phyloP scores from a whole-genome alignment of 2,888 invertebrate species.

The Galeopsomyia nigrocyanea region DNA sequence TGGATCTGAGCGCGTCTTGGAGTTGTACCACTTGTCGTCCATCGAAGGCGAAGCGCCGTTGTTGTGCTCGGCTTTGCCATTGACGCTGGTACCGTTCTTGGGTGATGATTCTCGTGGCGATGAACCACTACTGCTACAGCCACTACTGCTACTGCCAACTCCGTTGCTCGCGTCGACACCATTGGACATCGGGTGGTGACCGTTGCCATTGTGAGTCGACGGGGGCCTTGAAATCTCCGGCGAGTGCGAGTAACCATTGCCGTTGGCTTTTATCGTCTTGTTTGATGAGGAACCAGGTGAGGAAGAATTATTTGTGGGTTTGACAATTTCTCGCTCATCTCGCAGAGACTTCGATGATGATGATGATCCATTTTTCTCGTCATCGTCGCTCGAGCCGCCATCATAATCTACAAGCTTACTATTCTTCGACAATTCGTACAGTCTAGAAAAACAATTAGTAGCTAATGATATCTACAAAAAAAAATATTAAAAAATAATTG shows the following conservation, averaged over 20 bases:
- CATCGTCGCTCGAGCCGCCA: conserved; percentile 64
- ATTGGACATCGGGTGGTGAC: conserved; percentile 26
- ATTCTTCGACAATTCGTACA: conserved; percentile 55
- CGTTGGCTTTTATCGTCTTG: conserved; percentile 21
- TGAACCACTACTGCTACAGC: conserved; percentile 25
- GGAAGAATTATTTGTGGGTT: conserved; percentile 38
- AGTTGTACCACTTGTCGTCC: conserved; percentile 59
- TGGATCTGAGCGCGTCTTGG: conserved; percentile 42
- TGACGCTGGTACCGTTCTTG: conserved; percentile 23
- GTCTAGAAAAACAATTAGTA: conserved; percentile 25
- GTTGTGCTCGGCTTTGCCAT: conserved; percentile 36
- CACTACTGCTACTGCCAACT: conserved; percentile 13
- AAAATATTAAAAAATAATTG: background rate
- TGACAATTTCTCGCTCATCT: conserved; percentile 31
- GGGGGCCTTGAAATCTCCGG: conserved; percentile 33
- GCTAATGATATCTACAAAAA: background rate
- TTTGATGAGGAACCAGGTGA: conserved; percentile 20
- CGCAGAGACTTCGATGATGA: conserved; percentile 16
- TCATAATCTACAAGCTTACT: conserved; percentile 66
- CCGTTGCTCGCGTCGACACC: conserved; percentile 17
- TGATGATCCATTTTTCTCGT: conserved; percentile 51
- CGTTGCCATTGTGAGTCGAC: conserved; percentile 43
- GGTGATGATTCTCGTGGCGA: conserved; percentile 40
- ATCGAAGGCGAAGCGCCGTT: conserved; percentile 25
- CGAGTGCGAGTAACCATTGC: conserved; percentile 26